These are phyloP conservation scores for Columba livia DNA, from an alignment of 2,113 vertebrate genomes.

Conservation along the genomic window DNA sequence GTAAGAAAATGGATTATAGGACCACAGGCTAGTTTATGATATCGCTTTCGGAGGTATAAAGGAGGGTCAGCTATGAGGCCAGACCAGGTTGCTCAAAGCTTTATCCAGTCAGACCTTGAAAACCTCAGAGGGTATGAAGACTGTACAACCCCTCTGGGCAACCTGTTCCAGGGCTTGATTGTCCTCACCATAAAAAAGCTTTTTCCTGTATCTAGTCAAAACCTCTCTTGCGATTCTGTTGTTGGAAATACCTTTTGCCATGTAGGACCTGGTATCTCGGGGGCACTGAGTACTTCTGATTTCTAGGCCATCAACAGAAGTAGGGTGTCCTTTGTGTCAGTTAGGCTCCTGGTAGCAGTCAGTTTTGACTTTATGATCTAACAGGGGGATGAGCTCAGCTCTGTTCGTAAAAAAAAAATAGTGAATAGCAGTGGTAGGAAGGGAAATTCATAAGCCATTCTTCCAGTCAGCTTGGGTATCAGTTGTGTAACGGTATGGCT, in stretches of 20 bases:
- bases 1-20: neutral
- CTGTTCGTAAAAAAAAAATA: neutral
- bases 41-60: neutral
- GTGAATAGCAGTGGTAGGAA: neutral
- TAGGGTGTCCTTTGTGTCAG: neutral
- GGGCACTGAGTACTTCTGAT: neutral
- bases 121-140: neutral
- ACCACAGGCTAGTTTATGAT: neutral
- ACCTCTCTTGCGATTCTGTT: neutral
- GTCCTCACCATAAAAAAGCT: neutral
- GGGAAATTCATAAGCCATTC: neutral
- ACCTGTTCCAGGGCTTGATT: neutral
- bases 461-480: neutral
- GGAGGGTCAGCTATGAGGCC: neutral
- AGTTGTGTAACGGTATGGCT: neutral
- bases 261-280: neutral
- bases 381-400: neutral
- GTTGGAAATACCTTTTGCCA: neutral
- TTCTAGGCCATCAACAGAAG: neutral
- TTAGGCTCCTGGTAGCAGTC: neutral
- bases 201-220: neutral
- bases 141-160: neutral
- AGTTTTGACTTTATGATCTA: neutral
- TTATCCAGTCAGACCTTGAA: neutral
- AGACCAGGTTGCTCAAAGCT: neutral